Percentiles rank a stretch among this genome's conserved stretches.
These are phyloP conservation scores for Xenopus tropicalis DNA, from an alignment of 2,113 vertebrate species.

Conservation along the genomic window DNA sequence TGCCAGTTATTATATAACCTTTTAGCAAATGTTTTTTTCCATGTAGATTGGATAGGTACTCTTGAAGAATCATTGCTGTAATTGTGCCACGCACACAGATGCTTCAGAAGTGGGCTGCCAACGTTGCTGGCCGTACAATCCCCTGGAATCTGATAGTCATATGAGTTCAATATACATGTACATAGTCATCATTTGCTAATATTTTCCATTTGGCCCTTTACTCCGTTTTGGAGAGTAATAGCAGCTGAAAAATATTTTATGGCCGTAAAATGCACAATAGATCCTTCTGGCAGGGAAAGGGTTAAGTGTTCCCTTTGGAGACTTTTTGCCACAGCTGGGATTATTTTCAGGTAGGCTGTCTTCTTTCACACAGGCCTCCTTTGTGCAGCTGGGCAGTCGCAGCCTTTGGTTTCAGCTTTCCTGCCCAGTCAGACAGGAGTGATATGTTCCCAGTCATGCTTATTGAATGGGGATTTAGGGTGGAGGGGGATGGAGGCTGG, in stretches of 20 bases:
- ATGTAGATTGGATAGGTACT: no score
- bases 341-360: constrained; percentile 43
- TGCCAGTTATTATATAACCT: no score
- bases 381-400: constrained; percentile 36
- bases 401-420: constrained; percentile 39
- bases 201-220: background rate
- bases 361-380: constrained; percentile 30
- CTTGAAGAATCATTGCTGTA: no score
- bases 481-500: constrained; percentile 21
- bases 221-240: background rate
- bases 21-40: no score
- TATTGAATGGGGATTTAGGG: constrained; percentile 20
- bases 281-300: background rate
- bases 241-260: background rate
- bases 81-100: constrained; percentile 32
- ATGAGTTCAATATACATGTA: constrained; percentile 2
- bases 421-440: constrained; percentile 28
- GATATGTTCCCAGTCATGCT: constrained; percentile 33
- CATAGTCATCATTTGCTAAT: constrained; percentile 15
- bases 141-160: constrained; percentile 2
- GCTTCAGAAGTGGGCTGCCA: constrained; percentile 10
- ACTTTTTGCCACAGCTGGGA: constrained; percentile 38
- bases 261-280: background rate
- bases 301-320: constrained; percentile 1
- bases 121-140: background rate